A percentile compares a stretch with the other conserved stretches of the same genome.
Conservation (phyloP, 1,140 invertebrate species). For the Heterodera schachtii region DNA sequence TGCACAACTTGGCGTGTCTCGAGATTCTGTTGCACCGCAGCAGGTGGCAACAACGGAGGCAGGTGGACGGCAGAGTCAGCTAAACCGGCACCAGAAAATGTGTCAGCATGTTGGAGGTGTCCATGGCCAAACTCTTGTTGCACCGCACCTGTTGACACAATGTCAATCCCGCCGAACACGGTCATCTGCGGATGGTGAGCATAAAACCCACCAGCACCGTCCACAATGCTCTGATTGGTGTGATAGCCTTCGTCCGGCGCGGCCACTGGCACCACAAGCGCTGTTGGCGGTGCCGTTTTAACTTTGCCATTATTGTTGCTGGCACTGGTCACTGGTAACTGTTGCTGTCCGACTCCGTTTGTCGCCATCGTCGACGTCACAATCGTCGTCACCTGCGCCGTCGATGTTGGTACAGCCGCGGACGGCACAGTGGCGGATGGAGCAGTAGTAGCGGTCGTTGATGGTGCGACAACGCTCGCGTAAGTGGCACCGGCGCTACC, state of each 20-base stretch:
- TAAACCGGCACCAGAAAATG: not conserved
- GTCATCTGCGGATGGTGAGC: too few relatives aligned
- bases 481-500: not conserved
- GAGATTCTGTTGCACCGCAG: constrained; percentile 32
- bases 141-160: too few relatives aligned
- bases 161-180: too few relatives aligned
- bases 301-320: not conserved
- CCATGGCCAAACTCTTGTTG: not conserved
- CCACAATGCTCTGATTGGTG: constrained; percentile 39
- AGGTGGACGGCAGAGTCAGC: not conserved
- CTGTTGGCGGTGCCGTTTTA: not conserved
- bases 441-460: not conserved
- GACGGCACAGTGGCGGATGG: constrained; percentile 25
- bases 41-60: not conserved
- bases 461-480: not conserved
- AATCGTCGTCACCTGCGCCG: not conserved
- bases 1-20: constrained; percentile 42
- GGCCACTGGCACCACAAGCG: not conserved
- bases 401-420: constrained; percentile 2
- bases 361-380: too few relatives aligned
- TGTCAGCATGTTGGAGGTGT: not conserved
- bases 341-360: too few relatives aligned
- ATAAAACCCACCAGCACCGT: constrained; percentile 18
- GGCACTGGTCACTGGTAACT: too few relatives aligned
- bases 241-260: constrained; percentile 42